A percentile compares a stretch with the other conserved stretches of the same genome.
Evolutionary conservation across 2,888 invertebrate genomes (phyloP).

Genomic region (Eurytoma adleriae): DNA sequence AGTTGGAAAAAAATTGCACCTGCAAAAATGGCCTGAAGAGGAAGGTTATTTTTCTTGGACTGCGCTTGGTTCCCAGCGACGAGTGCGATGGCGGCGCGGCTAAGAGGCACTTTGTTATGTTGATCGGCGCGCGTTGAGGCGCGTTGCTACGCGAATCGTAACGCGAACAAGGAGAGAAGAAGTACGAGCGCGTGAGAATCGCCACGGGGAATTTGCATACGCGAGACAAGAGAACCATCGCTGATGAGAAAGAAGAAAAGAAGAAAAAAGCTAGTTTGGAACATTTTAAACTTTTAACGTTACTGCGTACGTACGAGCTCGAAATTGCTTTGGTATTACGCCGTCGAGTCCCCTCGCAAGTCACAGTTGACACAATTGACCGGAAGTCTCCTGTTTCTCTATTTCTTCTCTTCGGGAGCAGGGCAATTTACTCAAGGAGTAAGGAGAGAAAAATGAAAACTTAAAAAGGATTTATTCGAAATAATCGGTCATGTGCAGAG

Average conservation of each 20-base stretch:
- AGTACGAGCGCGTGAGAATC: conserved; percentile 53
- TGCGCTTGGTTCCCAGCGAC: conserved; percentile 17
- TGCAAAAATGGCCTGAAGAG: neutral
- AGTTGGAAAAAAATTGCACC: conserved; percentile 8
- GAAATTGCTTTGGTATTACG: conserved; percentile 38
- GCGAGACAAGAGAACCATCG: conserved; percentile 30
- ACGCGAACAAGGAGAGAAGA: conserved; percentile 36
- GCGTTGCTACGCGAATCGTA: neutral
- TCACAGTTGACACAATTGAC: conserved; percentile 35
- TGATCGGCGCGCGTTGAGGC: conserved; percentile 21
- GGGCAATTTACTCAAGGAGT: conserved; percentile 5
- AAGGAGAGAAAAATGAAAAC: no score
- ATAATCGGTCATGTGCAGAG: neutral
- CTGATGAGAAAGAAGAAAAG: conserved; percentile 1
- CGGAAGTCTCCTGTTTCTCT: conserved; percentile 23
- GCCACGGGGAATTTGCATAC: conserved; percentile 49
- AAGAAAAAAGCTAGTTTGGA: neutral
- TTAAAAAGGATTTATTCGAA: no score
- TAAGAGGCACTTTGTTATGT: conserved; percentile 50
- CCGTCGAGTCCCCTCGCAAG: neutral
- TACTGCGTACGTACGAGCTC: conserved; percentile 29
- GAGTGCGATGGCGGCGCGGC: neutral
- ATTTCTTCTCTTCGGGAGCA: neutral
- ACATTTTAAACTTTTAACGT: neutral
- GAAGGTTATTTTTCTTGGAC: conserved; percentile 19